phyloP scores from a whole-genome alignment of 2,888 invertebrate genomes.

The Hydrotaea cyrtoneurina region DNA sequence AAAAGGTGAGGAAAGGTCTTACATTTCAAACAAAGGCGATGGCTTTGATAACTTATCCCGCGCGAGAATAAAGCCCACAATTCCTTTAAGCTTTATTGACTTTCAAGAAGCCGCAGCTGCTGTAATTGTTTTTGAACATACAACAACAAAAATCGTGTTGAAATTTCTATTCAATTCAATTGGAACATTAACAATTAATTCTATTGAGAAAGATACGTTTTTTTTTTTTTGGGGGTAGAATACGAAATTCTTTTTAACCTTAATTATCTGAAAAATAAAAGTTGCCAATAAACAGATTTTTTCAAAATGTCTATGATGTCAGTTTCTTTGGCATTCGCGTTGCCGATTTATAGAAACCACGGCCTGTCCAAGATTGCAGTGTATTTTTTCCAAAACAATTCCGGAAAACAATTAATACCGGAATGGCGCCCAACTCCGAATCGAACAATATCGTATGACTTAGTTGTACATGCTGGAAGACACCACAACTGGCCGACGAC shows the following conservation, averaged over 20 bases:
- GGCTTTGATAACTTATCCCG: background rate
- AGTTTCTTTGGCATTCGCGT: too few relatives aligned
- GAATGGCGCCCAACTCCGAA: too few relatives aligned
- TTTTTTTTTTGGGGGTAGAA: background rate
- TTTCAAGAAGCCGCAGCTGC: conserved; percentile 9
- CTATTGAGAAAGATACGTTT: background rate
- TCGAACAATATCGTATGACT: too few relatives aligned
- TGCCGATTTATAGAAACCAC: too few relatives aligned
- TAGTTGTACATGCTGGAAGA: too few relatives aligned
- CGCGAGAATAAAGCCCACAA: background rate
- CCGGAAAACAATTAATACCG: too few relatives aligned
- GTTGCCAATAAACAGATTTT: background rate
- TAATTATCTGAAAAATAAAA: background rate
- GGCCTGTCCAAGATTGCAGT: too few relatives aligned
- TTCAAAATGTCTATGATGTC: too few relatives aligned
- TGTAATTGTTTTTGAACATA: background rate
- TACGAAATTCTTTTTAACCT: background rate
- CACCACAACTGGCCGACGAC: too few relatives aligned
- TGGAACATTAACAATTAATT: background rate
- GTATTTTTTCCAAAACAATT: too few relatives aligned
- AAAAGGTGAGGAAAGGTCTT: conserved; percentile 17
- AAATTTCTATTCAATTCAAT: background rate
- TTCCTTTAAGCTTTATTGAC: background rate
- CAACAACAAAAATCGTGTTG: background rate
- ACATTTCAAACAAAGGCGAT: background rate